Evolutionary conservation across 2,797 vertebrate genomes (phyloP), one percentile per base, ranked within the genome.

Genomic region (Parambassis ranga): DNA sequence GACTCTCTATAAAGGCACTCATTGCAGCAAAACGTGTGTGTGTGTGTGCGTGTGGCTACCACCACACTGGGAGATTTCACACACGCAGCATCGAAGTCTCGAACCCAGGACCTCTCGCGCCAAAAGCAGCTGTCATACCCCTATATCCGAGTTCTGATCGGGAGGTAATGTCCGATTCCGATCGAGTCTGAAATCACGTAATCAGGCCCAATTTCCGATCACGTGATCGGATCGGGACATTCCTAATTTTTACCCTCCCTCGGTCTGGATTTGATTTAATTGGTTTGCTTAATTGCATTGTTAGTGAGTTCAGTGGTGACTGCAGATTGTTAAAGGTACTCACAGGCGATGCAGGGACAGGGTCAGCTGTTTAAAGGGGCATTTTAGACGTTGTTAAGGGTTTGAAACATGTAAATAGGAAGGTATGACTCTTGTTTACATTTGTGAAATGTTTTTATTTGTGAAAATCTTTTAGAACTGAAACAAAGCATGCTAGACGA

Each of bases 401-500:
- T 67, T 36, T 35, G 68, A 68, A 57, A 63, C 9, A 41, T 80
- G 58, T 76, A 71, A 75, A 78, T 64, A 74, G 8, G 18, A 79
- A 44, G 22, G 1, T 47, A 43, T 48, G 50, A 83, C 42, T 76
- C 30, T n/a, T 32, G 23, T 89, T 87, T 85, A 88, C 79, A 80
- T 71, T 55, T 75, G 79, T 88, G 82, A 74, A 57, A 79, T 62
- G 46, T 43, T 48, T 49, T 65, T 62, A 77, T 76, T 62, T 75
- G 77, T 86, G 65, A 68, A 53, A 43, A 22, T 58, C 43, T 71
- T 83, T 82, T 58, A 57, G 62, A 72, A 60, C 28, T 52, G 31
- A 77, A 20, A 49, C n/a, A 68, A 50, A 46, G 90, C 88, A 90
- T 89, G 90, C 69, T 71, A 82, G 33, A 65, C 79, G 74, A 77